These are phyloP conservation scores for Iguana delicatissima DNA, from an alignment of 2,797 vertebrate species.

Conservation along the genomic window DNA sequence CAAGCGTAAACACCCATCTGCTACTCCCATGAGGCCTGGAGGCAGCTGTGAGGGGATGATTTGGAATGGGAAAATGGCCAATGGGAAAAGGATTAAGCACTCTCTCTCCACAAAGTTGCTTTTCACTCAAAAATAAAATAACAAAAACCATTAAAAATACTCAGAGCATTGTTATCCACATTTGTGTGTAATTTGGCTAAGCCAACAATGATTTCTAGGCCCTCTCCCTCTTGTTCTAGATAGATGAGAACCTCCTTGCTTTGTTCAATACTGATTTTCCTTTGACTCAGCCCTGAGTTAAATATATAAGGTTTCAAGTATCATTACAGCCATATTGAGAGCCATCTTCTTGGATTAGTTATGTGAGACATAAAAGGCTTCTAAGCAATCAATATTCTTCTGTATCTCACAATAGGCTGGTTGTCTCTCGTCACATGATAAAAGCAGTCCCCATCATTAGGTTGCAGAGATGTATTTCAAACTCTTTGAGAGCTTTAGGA, in stretches of 20 bases:
- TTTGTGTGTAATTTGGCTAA: not conserved
- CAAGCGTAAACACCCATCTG: conserved; percentile 35
- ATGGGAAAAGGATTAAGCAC: not conserved
- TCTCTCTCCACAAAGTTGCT: not conserved
- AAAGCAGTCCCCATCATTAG: not conserved
- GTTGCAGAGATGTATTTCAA: not conserved
- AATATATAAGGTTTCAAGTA: not conserved
- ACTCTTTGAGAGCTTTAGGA: not conserved
- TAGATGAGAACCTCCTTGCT: not conserved
- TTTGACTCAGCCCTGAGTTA: not conserved
- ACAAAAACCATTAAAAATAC: not conserved
- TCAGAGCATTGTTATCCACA: not conserved
- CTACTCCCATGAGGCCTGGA: not conserved
- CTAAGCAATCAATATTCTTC: not conserved
- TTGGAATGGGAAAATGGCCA: conserved; percentile 14
- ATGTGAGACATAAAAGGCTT: not conserved
- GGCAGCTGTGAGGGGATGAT: conserved; percentile 3
- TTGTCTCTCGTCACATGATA: not conserved
- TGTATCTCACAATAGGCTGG: not conserved
- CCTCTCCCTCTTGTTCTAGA: not conserved
- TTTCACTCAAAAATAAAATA: not conserved
- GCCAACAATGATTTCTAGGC: not conserved
- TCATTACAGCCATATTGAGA: not conserved
- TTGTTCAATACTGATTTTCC: not conserved
- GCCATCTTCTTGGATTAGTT: not conserved